Base-by-base conservation (phyloP, 2,888 invertebrate genomes). In the Mylabris sibirica region DNA sequence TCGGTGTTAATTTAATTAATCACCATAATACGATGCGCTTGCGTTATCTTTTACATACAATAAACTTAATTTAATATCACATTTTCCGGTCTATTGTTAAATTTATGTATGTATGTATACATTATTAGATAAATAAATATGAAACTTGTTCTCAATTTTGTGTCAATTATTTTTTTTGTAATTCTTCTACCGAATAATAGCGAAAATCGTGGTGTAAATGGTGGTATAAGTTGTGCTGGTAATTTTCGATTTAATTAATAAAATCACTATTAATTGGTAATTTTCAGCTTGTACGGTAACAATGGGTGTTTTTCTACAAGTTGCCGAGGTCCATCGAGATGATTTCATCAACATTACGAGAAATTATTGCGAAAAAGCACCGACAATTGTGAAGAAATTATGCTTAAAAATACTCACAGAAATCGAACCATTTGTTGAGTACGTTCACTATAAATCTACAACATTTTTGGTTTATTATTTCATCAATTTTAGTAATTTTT, bases 191-290 rank as follows among this genome's bases (percentile, higher is more conserved):
- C 11, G 1, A 24, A 24, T 5, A 22, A 3, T 24, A 24, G 24
- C 3, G 24, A 57, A 57, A 4, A 24, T 24, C 57, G 74, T 22
- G 80, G 80, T 22, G 68, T 79, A 20, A 80, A 80, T 72, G 80
- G 80, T 57, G 80, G 80, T 17, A 72, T 79, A 65, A 74, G 75
- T 63, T 80, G 80, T 72, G 80, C 78, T 72, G 78, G 80, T 79
- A 72, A 68, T 26, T 11, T 11, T 38, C 22, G 60, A 65, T 9
- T 68, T 65, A n/a, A 22, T 57, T 49, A 38, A 17, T n/a, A 17
- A 26, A 53, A 24, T 38, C 60, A 20, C 20, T 20, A 53, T 73
- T 62, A 11, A 38, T 30, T 20, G 38, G 24, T 63, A 57, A 62
- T 53, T 66, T 75, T 30, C 69, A 80, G 80, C 76, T 6, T 80